Percentiles rank a stretch among this genome's conserved stretches.
Conservation (phyloP, 2,113 vertebrate genomes). For the Chaetodon auriga region DNA sequence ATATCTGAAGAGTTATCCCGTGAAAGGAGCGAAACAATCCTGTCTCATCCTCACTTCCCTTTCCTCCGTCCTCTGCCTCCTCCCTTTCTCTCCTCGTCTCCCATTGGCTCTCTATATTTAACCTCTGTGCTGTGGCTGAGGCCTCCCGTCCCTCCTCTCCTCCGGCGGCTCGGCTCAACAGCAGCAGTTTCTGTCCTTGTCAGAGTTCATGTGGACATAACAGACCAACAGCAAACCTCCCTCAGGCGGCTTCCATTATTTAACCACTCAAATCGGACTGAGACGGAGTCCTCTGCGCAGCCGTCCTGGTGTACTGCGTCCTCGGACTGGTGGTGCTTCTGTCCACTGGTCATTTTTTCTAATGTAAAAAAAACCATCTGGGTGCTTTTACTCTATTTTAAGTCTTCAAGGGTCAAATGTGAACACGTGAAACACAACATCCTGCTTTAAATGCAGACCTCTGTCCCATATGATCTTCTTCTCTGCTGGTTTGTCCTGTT, state of each 20-base stretch:
- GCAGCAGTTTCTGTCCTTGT: constrained; percentile 16
- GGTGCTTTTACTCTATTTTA: background rate
- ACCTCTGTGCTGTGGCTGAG: background rate
- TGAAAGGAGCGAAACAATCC: no score
- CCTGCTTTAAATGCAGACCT: background rate
- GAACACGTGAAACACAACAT: background rate
- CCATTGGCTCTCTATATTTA: constrained; percentile 40
- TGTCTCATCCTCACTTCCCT: background rate
- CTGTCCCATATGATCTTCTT: background rate
- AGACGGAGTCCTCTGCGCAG: background rate
- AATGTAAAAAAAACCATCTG: background rate
- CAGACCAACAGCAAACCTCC: background rate
- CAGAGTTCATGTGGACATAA: constrained; percentile 21
- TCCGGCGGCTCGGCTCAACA: background rate
- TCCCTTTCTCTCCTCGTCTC: background rate
- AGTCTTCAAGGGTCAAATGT: no score
- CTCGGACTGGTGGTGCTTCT: background rate
- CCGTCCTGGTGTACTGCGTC: background rate
- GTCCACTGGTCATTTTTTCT: background rate
- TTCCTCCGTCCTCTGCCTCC: background rate
- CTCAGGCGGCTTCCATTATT: background rate
- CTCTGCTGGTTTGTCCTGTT: background rate
- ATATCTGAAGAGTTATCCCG: background rate
- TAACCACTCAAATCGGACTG: background rate
- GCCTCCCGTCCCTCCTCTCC: background rate